These are phyloP conservation scores for Orientallactaga sibirica DNA, from an alignment of 2,797 vertebrate species.

Conservation along the genomic window DNA sequence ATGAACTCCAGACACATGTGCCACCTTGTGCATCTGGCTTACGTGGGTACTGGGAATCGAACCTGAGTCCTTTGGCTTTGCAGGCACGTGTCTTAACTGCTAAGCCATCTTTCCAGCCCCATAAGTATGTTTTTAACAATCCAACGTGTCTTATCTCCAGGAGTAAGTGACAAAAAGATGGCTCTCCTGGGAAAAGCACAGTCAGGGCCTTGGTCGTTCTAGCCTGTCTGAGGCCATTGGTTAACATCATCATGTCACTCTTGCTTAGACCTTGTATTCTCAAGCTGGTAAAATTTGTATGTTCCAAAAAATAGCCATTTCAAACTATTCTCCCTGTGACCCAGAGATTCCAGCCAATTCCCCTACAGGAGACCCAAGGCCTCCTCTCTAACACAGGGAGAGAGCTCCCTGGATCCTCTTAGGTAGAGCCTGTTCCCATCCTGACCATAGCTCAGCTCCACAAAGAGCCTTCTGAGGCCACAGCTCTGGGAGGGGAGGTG, in stretches of 20 bases:
- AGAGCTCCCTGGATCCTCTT: background rate
- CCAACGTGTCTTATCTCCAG: background rate
- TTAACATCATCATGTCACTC: background rate
- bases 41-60: no score
- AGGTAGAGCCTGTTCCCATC: background rate
- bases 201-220: background rate
- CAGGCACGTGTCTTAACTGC: no score
- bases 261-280: background rate
- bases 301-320: background rate
- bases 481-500: no score
- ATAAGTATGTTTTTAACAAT: background rate
- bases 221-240: background rate
- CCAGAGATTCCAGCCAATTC: background rate
- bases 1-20: no score
- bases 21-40: no score
- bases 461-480: background rate
- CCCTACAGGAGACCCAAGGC: background rate
- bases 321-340: background rate
- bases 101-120: background rate
- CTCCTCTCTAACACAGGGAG: background rate
- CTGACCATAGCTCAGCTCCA: background rate
- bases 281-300: background rate
- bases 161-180: background rate
- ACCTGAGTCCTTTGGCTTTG: no score
- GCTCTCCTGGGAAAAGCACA: background rate